Evolutionary conservation across 2,888 invertebrate genomes (phyloP), one percentile per base, ranked within the genome.

Genomic region (Dendrolimus pini): DNA sequence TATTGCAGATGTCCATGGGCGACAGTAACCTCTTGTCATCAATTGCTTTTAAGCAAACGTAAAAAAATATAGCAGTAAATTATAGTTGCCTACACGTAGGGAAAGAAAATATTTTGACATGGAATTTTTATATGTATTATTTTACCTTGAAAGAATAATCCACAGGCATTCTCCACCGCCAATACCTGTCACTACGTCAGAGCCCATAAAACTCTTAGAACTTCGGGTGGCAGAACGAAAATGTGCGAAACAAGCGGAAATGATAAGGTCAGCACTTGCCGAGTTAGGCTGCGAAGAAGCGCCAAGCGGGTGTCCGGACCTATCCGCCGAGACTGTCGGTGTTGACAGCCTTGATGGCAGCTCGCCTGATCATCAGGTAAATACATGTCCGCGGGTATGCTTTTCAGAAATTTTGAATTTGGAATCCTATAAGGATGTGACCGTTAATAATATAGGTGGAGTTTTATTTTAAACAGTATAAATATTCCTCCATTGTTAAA

Each of bases 241-340:
- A 79, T 94, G 96, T 80, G 93, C 94, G 60, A 94, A 94, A 70
- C 95, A 97, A 76, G 93, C 95, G 6, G 96, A 97, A 75, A 93
- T 97, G 80, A 96, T 97, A 66, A 94, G 95, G 71, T 93, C 94
- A 55, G 96, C 97, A n/a, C 85, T 97, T 60, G 96, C 95, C 60
- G 96, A 97, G 82, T 91, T 97, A 41, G 96, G 97, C 59, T 96
- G 96, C 77, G 96, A 97, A 82, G 96, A 97, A 85, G 93, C 96
- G 60, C 97, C 97, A 13, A 94, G 96, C 8, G 97, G 96, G 56
- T 96, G 96, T 78, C 93, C 93, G 10, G 96, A 96, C 83, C 89
- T 96, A n/a, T 96, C 96, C 74, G 92, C 93, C 9, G 96, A 96
- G 84, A 92, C 96, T 1, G 80, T 93, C 65, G 85, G 93, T 60